Evolutionary conservation across 2,113 vertebrate species (phyloP).

Genomic region (Myxocyprinus asiaticus): DNA sequence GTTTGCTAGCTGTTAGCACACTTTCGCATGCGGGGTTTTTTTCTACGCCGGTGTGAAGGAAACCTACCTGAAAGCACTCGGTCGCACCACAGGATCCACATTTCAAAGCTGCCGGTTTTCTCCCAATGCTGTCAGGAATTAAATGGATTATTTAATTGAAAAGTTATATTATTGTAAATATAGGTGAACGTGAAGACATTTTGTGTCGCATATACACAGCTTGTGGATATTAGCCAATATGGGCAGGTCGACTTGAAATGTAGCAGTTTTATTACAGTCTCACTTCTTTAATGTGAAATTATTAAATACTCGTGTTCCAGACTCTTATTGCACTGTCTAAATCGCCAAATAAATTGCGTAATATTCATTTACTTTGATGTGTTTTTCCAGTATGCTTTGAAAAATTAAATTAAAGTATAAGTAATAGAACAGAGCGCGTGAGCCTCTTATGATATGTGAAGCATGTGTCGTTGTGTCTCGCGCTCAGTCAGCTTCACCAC

Average conservation of each 20-base stretch:
- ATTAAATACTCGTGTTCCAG: neutral
- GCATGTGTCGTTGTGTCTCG: conserved; percentile 19
- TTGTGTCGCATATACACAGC: neutral
- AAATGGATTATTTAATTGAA: no score
- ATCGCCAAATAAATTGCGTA: no score
- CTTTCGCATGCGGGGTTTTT: conserved; percentile 20
- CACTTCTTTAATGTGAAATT: neutral
- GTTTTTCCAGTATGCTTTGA: no score
- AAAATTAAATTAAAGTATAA: neutral
- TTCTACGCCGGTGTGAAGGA: no score
- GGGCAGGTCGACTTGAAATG: neutral
- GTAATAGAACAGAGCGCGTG: neutral
- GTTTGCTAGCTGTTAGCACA: conserved; percentile 41
- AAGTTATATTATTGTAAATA: neutral
- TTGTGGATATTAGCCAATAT: neutral
- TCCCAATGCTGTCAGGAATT: no score
- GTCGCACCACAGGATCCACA: neutral
- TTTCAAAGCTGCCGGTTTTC: no score
- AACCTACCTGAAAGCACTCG: no score
- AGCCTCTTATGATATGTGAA: neutral
- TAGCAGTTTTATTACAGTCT: neutral
- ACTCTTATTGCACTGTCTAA: neutral
- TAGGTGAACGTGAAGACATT: neutral
- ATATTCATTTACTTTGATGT: no score
- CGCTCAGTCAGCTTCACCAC: neutral